A percentile compares a stretch with the other conserved stretches of the same genome.
Conservation (phyloP, 2,888 invertebrate genomes). For the Apodemia zela region DNA sequence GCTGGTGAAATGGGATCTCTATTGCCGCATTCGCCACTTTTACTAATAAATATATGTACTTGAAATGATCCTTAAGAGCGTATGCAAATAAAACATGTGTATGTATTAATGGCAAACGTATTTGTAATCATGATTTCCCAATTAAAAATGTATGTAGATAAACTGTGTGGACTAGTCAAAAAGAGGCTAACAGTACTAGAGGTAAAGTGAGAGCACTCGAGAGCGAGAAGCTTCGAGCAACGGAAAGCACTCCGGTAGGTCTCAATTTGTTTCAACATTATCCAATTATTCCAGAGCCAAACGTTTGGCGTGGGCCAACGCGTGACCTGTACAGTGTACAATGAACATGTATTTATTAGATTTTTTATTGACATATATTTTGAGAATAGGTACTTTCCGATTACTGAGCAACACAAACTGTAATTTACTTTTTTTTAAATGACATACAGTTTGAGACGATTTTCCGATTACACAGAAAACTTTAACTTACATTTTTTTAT, state of each 20-base stretch:
- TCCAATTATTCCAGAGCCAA: conserved; percentile 69
- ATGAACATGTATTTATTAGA: too few species aligned
- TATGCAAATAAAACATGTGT: too few species aligned
- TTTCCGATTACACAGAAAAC: too few species aligned
- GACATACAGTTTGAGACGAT: too few species aligned
- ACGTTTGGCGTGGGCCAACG: conserved; percentile 76
- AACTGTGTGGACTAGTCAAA: conserved; percentile 36
- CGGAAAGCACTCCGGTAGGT: conserved; percentile 68
- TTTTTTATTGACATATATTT: not conserved
- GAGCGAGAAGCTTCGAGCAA: conserved; percentile 41
- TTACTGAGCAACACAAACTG: too few species aligned
- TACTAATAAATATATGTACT: too few species aligned
- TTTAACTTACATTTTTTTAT: too few species aligned
- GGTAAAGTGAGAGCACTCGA: conserved; percentile 58
- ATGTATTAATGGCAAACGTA: not conserved
- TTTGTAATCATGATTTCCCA: not conserved
- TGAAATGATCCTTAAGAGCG: too few species aligned
- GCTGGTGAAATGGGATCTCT: too few species aligned
- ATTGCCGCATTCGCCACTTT: too few species aligned
- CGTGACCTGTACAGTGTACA: conserved; percentile 56
- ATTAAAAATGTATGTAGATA: not conserved
- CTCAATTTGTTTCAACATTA: conserved; percentile 72
- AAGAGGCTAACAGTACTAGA: conserved; percentile 58
- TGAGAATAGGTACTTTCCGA: too few species aligned
- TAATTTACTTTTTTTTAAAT: too few species aligned